Evolutionary conservation across 1,140 invertebrate genomes (phyloP).

Genomic region (Leptopilina clavipes): DNA sequence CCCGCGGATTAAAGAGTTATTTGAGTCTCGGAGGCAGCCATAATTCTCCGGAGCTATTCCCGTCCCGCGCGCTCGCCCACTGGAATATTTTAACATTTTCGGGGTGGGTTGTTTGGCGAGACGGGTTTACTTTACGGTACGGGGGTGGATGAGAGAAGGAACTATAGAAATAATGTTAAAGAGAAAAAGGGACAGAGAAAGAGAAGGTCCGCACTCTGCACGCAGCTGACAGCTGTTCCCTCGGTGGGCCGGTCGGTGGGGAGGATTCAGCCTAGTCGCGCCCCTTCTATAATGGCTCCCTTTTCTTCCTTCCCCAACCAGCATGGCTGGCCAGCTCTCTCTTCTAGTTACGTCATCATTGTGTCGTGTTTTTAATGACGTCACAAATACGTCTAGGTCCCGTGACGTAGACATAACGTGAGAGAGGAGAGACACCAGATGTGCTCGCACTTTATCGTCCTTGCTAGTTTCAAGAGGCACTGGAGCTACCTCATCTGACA

Average conservation of each 20-base stretch:
- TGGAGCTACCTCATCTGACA: no score
- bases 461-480: constrained; percentile 37
- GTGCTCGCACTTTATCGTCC: constrained; percentile 29
- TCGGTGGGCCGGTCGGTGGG: constrained; percentile 74
- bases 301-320: constrained; percentile 76
- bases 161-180: constrained; percentile 44
- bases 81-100: constrained; percentile 72
- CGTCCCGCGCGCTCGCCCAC: constrained; percentile 68
- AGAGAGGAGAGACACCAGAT: constrained; percentile 55
- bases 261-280: constrained; percentile 76
- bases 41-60: constrained; percentile 74
- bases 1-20: constrained; percentile 75
- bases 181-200: constrained; percentile 67
- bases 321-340: constrained; percentile 71
- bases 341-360: constrained; percentile 57
- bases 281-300: constrained; percentile 76
- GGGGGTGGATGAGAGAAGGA: constrained; percentile 52
- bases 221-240: constrained; percentile 75
- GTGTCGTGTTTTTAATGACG: constrained; percentile 64
- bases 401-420: constrained; percentile 65
- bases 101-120: constrained; percentile 69
- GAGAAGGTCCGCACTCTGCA: constrained; percentile 66
- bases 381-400: constrained; percentile 62
- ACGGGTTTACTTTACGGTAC: constrained; percentile 43
- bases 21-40: constrained; percentile 74